Evolutionary conservation across 2,888 invertebrate genomes (phyloP).

Genomic region (Antheraea assamensis): DNA sequence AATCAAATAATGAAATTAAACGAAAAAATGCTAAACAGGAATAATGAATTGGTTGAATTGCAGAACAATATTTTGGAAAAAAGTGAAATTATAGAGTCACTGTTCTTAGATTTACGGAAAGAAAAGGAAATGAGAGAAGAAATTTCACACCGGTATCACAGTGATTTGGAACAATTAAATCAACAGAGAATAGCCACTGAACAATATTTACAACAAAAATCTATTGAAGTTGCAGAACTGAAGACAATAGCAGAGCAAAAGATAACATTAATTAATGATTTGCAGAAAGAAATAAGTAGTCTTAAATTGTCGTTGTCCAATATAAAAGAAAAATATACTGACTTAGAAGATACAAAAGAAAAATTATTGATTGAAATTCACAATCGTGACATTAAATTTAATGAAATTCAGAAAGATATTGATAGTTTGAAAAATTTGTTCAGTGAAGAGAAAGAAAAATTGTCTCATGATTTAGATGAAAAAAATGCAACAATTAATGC

Average conservation of each 20-base stretch:
- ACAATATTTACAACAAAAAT: conserved; percentile 44
- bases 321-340: conserved; percentile 43
- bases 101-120: conserved; percentile 55
- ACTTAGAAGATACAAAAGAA: conserved; percentile 45
- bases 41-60: conserved; percentile 69
- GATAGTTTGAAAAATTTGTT: conserved; percentile 45
- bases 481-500: conserved; percentile 50
- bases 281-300: conserved; percentile 49
- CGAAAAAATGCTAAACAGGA: conserved; percentile 68
- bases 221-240: conserved; percentile 46
- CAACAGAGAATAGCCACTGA: conserved; percentile 41
- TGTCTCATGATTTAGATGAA: conserved; percentile 53
- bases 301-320: conserved; percentile 40
- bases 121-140: conserved; percentile 52
- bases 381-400: conserved; percentile 42
- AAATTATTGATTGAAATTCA: conserved; percentile 48
- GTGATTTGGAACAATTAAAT: conserved; percentile 43
- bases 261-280: conserved; percentile 40
- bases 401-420: conserved; percentile 47
- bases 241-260: conserved; percentile 45
- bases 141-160: conserved; percentile 47
- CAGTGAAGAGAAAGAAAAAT: conserved; percentile 47
- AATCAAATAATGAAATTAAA: conserved; percentile 66
- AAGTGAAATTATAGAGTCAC: conserved; percentile 60
- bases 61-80: conserved; percentile 65